Conservation (phyloP, 1,140 invertebrate species). For the Drosophila willistoni region DNA sequence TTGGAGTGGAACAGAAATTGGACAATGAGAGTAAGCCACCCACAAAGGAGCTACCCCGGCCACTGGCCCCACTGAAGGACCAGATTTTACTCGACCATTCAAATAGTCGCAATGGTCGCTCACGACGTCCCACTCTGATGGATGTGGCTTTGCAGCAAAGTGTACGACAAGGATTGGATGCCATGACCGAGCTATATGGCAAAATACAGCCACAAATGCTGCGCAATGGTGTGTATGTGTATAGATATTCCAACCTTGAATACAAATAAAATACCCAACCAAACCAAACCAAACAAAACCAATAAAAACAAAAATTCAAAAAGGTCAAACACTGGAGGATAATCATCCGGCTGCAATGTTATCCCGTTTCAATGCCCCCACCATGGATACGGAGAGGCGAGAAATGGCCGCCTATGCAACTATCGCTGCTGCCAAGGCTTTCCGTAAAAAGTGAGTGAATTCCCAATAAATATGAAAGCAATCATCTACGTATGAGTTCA, state of each 20-base stretch:
- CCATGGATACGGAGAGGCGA: slow-evolving; percentile 54
- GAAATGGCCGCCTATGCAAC: slow-evolving; percentile 82
- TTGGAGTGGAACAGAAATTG: slow-evolving; percentile 10
- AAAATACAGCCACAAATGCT: slow-evolving; percentile 77
- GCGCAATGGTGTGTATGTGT: slow-evolving; percentile 69
- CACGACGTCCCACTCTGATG: slow-evolving; percentile 69
- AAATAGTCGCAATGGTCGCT: slow-evolving; percentile 50
- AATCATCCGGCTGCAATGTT: slow-evolving; percentile 81
- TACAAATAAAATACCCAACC: slow-evolving; percentile 19
- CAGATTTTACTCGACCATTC: slow-evolving; percentile 5
- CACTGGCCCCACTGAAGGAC: slow-evolving; percentile 31
- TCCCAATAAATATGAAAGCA: background rate
- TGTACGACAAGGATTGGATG: slow-evolving; percentile 75
- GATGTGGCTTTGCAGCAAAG: slow-evolving; percentile 77
- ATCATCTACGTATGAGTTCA: slow-evolving; percentile 16
- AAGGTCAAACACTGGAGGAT: slow-evolving; percentile 75
- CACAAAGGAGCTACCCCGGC: slow-evolving; percentile 59
- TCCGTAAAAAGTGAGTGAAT: slow-evolving; percentile 83
- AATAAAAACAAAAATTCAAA: slow-evolving; percentile 15
- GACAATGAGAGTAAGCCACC: slow-evolving; percentile 43
- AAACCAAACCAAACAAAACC: background rate
- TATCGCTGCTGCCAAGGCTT: slow-evolving; percentile 76
- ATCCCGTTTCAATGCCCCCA: slow-evolving; percentile 76
- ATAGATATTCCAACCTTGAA: slow-evolving; percentile 20
- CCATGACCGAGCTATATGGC: slow-evolving; percentile 77